Evolutionary conservation across 2,113 vertebrate genomes (phyloP).

Genomic region (Lophotis ruficrista): DNA sequence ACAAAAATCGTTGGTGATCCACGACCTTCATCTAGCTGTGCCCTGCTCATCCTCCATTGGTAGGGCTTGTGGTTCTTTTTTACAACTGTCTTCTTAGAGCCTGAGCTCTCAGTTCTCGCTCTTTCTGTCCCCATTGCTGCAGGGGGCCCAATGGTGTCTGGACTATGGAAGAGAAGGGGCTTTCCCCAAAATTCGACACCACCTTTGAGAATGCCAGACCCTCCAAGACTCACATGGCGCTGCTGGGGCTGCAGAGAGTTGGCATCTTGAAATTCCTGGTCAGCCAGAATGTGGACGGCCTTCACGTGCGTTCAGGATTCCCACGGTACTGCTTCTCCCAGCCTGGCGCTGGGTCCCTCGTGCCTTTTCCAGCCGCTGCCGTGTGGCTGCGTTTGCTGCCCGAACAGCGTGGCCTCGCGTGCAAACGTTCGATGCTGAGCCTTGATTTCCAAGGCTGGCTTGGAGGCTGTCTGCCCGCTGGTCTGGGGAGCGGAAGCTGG

Average conservation of each 20-base stretch:
- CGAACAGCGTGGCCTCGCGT: fast-evolving
- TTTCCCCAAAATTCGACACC: conserved; percentile 90
- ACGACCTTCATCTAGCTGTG: fast-evolving
- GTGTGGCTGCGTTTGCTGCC: neutral
- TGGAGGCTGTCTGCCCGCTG: neutral
- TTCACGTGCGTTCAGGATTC: conserved; percentile 94
- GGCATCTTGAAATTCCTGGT: conserved; percentile 91
- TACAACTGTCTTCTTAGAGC: too few species aligned
- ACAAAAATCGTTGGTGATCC: neutral
- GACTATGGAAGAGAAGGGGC: conserved; percentile 93
- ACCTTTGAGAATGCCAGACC: conserved; percentile 93
- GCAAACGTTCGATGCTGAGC: neutral
- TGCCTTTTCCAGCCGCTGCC: neutral
- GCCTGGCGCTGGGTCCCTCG: fast-evolving
- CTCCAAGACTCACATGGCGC: conserved; percentile 91
- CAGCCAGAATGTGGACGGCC: conserved; percentile 97
- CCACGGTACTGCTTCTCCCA: conserved; percentile 79
- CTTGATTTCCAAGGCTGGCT: neutral
- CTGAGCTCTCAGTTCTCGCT: neutral
- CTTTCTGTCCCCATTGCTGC: neutral
- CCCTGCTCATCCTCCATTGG: too few species aligned
- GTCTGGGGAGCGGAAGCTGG: fast-evolving
- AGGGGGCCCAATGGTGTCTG: conserved; percentile 97
- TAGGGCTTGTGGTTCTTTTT: neutral
- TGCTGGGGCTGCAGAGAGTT: conserved; percentile 88